Percentiles rank a stretch among this genome's conserved stretches.
Conservation (phyloP, 2,888 invertebrate genomes). For the Gymnocheta viridis region DNA sequence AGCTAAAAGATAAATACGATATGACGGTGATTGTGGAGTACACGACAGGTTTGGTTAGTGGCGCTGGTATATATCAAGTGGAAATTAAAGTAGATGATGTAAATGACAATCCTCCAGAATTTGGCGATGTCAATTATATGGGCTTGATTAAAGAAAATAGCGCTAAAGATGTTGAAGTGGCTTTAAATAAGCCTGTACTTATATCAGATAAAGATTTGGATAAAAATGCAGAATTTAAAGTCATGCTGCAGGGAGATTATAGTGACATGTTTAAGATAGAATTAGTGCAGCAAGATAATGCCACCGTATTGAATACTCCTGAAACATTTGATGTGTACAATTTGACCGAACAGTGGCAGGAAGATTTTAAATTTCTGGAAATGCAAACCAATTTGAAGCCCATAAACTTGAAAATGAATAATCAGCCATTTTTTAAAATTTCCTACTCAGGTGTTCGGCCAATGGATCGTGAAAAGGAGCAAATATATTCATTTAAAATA, state of each 20-base stretch:
- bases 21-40: conserved; percentile 91
- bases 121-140: conserved; percentile 88
- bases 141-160: conserved; percentile 91
- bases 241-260: conserved; percentile 88
- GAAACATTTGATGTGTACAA: conserved; percentile 79
- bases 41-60: conserved; percentile 86
- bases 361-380: conserved; percentile 80
- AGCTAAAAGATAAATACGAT: conserved; percentile 87
- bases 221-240: conserved; percentile 86
- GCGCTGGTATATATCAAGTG: conserved; percentile 90
- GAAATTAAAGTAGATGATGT: conserved; percentile 91
- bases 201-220: conserved; percentile 89
- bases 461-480: conserved; percentile 89
- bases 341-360: conserved; percentile 80
- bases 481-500: conserved; percentile 86
- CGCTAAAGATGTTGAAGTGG: conserved; percentile 86
- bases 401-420: conserved; percentile 76
- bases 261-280: conserved; percentile 88
- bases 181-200: conserved; percentile 86
- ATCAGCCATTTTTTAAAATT: conserved; percentile 78
- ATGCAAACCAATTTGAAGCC: conserved; percentile 80
- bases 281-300: conserved; percentile 75
- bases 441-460: conserved; percentile 80
- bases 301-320: conserved; percentile 71
- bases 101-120: conserved; percentile 93